phyloP scores from a whole-genome alignment of 2,113 vertebrate genomes.

The Hyla sarda region DNA sequence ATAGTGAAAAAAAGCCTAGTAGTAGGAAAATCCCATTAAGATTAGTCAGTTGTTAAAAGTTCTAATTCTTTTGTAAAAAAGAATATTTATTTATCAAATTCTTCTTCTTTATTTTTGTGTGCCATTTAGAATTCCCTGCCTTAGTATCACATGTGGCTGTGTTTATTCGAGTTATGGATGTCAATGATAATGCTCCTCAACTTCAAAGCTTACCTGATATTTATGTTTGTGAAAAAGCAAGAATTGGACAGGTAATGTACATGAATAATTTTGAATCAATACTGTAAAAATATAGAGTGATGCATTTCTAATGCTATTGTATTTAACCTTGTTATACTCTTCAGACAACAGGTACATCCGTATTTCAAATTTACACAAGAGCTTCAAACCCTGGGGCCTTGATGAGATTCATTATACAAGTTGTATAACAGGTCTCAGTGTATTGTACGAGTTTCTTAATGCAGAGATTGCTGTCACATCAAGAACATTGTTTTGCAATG shows the following conservation, averaged over 20 bases:
- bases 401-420: neutral
- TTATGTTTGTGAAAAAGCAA: conserved; percentile 90
- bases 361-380: neutral
- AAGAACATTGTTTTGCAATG: neutral
- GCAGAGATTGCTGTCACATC: neutral
- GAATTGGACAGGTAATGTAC: conserved; percentile 81
- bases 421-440: neutral
- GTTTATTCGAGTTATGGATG: conserved; percentile 85
- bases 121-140: conserved; percentile 76
- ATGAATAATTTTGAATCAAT: neutral
- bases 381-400: neutral
- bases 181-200: conserved; percentile 90
- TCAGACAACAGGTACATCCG: neutral
- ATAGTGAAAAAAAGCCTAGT: too few species aligned
- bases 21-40: too few species aligned
- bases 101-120: conserved; percentile 60
- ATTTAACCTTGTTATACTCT: neutral
- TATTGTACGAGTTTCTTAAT: neutral
- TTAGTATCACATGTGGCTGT: conserved; percentile 80
- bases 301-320: neutral
- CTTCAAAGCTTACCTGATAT: conserved; percentile 84
- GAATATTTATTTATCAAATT: neutral
- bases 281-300: neutral
- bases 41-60: too few species aligned
- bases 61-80: neutral